Base-by-base conservation (phyloP, 2,888 invertebrate genomes). In the Tetrapedia diversipes region DNA sequence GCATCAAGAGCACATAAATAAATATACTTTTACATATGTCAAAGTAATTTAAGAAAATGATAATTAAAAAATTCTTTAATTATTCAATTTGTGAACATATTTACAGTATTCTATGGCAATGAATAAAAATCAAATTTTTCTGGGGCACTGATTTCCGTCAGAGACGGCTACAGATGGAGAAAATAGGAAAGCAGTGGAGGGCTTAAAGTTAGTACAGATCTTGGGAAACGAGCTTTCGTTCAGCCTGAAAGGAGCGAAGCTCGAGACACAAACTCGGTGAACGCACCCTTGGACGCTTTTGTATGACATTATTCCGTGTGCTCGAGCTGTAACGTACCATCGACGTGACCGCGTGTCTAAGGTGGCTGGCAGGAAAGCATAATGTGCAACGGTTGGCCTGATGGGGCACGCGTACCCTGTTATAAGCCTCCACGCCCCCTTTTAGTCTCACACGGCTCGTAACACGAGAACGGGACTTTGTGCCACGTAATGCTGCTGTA, bases 381-480 rank as follows among this genome's bases (percentile, higher is more conserved):
- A 67, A 79, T 73, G 68, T 69, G 47, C 73, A 76, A 78, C 70
- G 69, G 65, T 61, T 60, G 69, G 34, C 49, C 61, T 6, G 65
- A 68, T 69, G 60, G 70, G 79, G 72, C 79, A 83, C 81, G 79
- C 74, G 83, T 81, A 67, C 74, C 76, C 83, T 83, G 74, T 83
- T 81, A 79, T 74, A 81, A 83, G 71, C 51, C 63, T 63, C 29
- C 57, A 63, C 67, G 65, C 54, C 56, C 67, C 32, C 67, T 57
- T 75, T 57, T 27, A 76, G 57, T 68, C 66, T 69, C 66, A 37
- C 54, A 60, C 47, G 43, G 41, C 74, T 77, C 74, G 79, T 81
- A 81, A 83, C 72, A 81, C 66, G 83, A 83, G 79, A 81, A 83
- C 79, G 70, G 83, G 81, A 83, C 84, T 84, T 84, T 80, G 80